phyloP scores from a whole-genome alignment of 2,888 invertebrate genomes.

The Lasioglossum leucozonium region DNA sequence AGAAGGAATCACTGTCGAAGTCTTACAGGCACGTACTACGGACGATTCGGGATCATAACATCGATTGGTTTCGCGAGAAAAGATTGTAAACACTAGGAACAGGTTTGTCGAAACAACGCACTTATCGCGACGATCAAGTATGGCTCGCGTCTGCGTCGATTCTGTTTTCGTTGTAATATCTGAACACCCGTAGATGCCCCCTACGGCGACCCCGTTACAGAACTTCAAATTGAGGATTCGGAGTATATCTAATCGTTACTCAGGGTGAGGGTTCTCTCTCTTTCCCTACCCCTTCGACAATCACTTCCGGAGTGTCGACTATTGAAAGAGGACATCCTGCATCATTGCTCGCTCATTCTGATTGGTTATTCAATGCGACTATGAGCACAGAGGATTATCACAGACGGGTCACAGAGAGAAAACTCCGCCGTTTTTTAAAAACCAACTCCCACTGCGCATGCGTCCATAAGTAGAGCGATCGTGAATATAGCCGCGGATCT shows the following conservation, averaged over 20 bases:
- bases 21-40: background rate
- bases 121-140: constrained; percentile 48
- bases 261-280: constrained; percentile 45
- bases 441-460: background rate
- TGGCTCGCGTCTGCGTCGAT: constrained; percentile 57
- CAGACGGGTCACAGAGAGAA: background rate
- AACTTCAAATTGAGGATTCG: constrained; percentile 70
- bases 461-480: background rate
- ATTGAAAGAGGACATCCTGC: constrained; percentile 63
- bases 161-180: constrained; percentile 54
- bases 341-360: constrained; percentile 52
- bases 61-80: constrained; percentile 23
- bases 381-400: constrained; percentile 33
- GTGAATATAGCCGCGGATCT: background rate
- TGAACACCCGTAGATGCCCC: constrained; percentile 55
- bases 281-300: constrained; percentile 57
- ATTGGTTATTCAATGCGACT: constrained; percentile 51
- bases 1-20: background rate
- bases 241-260: constrained; percentile 70
- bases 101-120: constrained; percentile 31
- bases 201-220: constrained; percentile 71
- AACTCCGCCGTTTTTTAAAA: background rate
- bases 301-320: constrained; percentile 58
- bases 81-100: constrained; percentile 58
- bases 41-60: constrained; percentile 40